A percentile compares a stretch with the other conserved stretches of the same genome.
These are phyloP conservation scores for Podarcis raffonei DNA, from an alignment of 2,113 vertebrate genomes.

Conservation along the genomic window DNA sequence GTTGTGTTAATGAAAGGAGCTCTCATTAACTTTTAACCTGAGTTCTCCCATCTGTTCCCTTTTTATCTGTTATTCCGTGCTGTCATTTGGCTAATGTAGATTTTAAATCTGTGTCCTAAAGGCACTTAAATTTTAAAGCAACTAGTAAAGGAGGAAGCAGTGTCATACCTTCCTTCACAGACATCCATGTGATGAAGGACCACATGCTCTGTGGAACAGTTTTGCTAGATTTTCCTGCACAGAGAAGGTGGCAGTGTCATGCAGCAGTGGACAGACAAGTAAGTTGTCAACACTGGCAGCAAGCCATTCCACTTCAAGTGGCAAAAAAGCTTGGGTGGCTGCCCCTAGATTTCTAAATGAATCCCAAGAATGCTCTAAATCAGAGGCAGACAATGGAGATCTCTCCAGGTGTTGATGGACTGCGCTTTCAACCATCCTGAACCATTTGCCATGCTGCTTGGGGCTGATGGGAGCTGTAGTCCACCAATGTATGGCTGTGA, in stretches of 20 bases:
- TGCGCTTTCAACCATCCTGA: no score
- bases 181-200: background rate
- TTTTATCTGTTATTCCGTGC: slow-evolving; percentile 47
- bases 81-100: slow-evolving; percentile 18
- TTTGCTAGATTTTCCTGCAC: background rate
- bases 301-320: background rate
- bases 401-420: no score
- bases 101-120: slow-evolving; percentile 9
- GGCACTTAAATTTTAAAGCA: slow-evolving; percentile 23
- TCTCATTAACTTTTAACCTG: slow-evolving; percentile 41
- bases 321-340: background rate
- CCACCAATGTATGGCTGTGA: no score
- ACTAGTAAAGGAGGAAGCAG: background rate
- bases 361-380: background rate
- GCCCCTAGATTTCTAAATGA: background rate
- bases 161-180: background rate
- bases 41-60: slow-evolving; percentile 20
- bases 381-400: no score
- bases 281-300: background rate
- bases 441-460: no score
- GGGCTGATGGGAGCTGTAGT: no score
- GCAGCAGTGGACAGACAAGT: background rate
- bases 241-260: background rate
- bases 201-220: background rate
- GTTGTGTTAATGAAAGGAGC: slow-evolving; percentile 10